Percentiles rank a stretch among this genome's conserved stretches.
Evolutionary conservation across 2,113 vertebrate genomes (phyloP).

Genomic region (Chaetorhynchus papuensis): DNA sequence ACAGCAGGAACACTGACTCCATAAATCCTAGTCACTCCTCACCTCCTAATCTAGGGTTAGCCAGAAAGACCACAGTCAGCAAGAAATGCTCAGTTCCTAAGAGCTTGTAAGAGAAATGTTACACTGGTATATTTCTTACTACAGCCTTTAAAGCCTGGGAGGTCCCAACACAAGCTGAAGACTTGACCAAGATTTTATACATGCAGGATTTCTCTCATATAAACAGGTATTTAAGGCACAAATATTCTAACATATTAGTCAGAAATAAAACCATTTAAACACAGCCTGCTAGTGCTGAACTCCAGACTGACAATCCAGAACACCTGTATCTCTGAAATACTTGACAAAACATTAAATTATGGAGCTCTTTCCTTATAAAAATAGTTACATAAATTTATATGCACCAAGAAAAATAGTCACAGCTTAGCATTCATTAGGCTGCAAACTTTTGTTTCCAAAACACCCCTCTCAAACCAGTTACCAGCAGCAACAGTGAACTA

Average conservation of each 20-base stretch:
- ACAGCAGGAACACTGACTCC: not conserved
- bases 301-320: not conserved
- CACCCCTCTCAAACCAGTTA: not conserved
- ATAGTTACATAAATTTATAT: not conserved
- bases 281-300: not conserved
- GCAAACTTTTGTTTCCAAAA: not conserved
- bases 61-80: not conserved
- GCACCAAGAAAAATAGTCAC: not conserved
- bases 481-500: not conserved
- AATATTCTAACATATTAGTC: not conserved
- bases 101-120: not conserved
- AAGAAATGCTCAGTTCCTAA: not conserved
- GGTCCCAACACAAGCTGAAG: not conserved
- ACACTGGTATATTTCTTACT: not conserved
- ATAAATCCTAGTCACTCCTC: constrained; percentile 19
- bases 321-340: not conserved
- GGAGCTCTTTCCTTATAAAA: not conserved
- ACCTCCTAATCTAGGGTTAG: constrained; percentile 10
- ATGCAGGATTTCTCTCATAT: not conserved
- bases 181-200: constrained; percentile 2
- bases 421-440: not conserved
- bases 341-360: not conserved
- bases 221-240: not conserved
- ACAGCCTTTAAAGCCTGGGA: not conserved
- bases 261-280: not conserved